Evolutionary conservation across 1,140 invertebrate genomes (phyloP).

Genomic region (Brachionus paranguensis): DNA sequence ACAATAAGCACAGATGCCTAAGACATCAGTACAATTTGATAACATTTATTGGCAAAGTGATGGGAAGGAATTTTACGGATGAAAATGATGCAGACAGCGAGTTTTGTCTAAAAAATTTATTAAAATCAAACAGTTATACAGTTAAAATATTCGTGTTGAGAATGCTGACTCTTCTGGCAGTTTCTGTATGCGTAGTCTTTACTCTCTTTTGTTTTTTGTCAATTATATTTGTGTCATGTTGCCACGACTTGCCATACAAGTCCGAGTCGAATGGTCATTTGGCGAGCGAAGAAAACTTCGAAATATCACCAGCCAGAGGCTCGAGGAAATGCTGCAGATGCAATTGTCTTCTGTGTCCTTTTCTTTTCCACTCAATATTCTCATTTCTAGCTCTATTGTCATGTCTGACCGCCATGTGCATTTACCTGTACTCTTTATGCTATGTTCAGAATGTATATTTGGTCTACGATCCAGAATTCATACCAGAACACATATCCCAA

Average conservation of each 20-base stretch:
- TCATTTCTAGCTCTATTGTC: slow-evolving; percentile 8
- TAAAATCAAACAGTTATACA: slow-evolving; percentile 23
- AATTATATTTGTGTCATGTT: slow-evolving; percentile 22
- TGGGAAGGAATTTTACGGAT: background rate
- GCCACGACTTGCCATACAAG: background rate
- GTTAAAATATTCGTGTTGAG: slow-evolving; percentile 26
- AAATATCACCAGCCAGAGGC: background rate
- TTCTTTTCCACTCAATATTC: slow-evolving; percentile 36
- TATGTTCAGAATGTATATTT: background rate
- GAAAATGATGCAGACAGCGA: slow-evolving; percentile 12
- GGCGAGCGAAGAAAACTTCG: slow-evolving; percentile 20
- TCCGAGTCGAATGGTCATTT: background rate
- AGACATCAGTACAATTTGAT: slow-evolving; percentile 34
- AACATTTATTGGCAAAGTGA: slow-evolving; percentile 16
- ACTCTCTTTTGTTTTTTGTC: background rate
- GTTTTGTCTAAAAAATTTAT: slow-evolving; percentile 1
- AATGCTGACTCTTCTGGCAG: background rate
- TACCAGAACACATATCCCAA: slow-evolving; percentile 32
- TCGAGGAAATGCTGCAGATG: slow-evolving; percentile 11
- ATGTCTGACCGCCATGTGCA: background rate
- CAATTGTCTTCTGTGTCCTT: slow-evolving; percentile 32
- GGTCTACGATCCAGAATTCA: slow-evolving; percentile 20
- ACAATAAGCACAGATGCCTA: slow-evolving; percentile 24
- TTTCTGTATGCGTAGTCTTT: background rate
- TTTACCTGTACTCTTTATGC: slow-evolving; percentile 10